A percentile compares a stretch with the other conserved stretches of the same genome.
These are phyloP conservation scores for Eleginops maclovinus DNA, from an alignment of 2,113 vertebrate species.

Conservation along the genomic window DNA sequence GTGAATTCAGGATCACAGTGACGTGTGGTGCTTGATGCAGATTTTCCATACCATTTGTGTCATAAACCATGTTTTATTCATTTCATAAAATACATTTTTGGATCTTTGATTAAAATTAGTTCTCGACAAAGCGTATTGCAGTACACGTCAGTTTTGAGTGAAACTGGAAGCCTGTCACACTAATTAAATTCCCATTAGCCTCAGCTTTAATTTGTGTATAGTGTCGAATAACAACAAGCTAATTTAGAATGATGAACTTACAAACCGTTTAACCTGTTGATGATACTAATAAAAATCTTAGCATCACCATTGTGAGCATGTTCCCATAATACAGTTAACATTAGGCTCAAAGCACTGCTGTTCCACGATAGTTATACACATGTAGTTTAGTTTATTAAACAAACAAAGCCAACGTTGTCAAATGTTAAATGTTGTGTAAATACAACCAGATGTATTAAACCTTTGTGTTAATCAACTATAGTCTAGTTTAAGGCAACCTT, in stretches of 20 bases:
- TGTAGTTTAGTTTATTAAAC: background rate
- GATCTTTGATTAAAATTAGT: background rate
- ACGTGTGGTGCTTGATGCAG: background rate
- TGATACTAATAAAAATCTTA: too few relatives aligned
- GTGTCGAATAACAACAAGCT: too few relatives aligned
- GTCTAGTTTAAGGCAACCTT: background rate
- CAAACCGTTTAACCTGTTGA: too few relatives aligned
- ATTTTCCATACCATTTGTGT: background rate
- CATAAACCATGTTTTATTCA: background rate
- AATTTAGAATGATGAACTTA: too few relatives aligned
- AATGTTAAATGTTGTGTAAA: background rate
- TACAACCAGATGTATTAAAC: too few relatives aligned
- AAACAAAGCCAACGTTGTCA: background rate
- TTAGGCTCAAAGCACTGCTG: background rate
- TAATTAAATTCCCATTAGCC: too few relatives aligned
- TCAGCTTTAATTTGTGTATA: too few relatives aligned
- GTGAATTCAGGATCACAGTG: constrained; percentile 5
- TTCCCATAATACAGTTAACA: background rate
- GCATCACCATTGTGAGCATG: too few relatives aligned
- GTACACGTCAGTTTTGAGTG: background rate
- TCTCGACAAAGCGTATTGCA: background rate
- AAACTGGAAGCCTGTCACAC: background rate
- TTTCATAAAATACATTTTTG: background rate
- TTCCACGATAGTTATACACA: background rate
- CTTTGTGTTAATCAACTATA: background rate